These are phyloP conservation scores for Herpailurus yagouaroundi DNA, from an alignment of 2,113 vertebrate species.

Conservation along the genomic window DNA sequence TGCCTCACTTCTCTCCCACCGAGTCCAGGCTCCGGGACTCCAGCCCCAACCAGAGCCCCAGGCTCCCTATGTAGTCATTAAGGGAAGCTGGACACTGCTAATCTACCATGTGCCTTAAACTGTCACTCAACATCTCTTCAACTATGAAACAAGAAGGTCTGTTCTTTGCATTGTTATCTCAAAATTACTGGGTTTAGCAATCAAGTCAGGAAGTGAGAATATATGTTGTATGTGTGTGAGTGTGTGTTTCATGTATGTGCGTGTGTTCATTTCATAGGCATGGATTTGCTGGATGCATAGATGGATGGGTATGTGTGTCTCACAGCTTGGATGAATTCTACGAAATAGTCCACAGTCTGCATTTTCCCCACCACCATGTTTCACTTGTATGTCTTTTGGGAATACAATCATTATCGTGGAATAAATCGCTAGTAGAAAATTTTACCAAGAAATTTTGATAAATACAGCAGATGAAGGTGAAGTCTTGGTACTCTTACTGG, in stretches of 20 bases:
- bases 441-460: background rate
- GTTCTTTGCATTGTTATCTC: background rate
- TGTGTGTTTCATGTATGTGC: background rate
- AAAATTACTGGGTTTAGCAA: background rate
- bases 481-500: background rate
- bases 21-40: background rate
- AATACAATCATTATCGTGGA: background rate
- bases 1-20: background rate
- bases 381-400: background rate
- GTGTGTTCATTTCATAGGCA: background rate
- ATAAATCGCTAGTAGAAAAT: background rate
- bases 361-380: background rate
- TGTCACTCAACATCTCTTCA: background rate
- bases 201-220: background rate
- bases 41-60: background rate
- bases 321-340: background rate
- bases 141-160: background rate
- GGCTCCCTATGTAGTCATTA: fast-evolving
- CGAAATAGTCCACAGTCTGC: background rate
- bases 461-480: background rate
- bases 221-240: background rate
- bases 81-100: background rate
- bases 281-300: background rate
- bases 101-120: background rate
- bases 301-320: background rate